phyloP scores from a whole-genome alignment of 2,113 vertebrate genomes.

The Mirounga angustirostris region DNA sequence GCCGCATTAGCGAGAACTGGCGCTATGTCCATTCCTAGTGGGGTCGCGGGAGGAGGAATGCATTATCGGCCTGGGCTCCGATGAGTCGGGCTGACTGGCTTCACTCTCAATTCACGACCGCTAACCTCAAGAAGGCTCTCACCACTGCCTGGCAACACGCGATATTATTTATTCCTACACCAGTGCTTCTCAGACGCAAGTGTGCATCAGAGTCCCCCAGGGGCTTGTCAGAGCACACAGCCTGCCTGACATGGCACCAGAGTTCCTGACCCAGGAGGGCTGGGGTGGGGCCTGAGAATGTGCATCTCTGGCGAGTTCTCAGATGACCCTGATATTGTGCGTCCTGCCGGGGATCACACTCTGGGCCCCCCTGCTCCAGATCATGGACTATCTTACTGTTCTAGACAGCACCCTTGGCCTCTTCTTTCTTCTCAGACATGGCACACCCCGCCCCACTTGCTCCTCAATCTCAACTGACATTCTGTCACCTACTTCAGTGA shows the following conservation, averaged over 20 bases:
- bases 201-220: neutral
- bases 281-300: neutral
- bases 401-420: neutral
- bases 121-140: neutral
- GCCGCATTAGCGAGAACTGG: neutral
- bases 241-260: no score
- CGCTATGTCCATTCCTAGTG: neutral
- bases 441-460: neutral
- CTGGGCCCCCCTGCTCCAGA: neutral
- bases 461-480: neutral
- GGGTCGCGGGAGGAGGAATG: neutral
- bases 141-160: accelerated
- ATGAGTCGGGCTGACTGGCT: neutral
- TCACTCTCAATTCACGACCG: neutral
- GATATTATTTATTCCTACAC: neutral
- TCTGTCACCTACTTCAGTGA: neutral
- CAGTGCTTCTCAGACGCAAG: neutral
- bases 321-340: neutral
- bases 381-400: neutral
- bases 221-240: neutral
- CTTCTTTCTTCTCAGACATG: neutral
- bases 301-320: neutral
- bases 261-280: neutral
- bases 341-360: neutral
- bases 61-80: neutral